Conservation (phyloP, 1,140 invertebrate species). For the Harpegnathos saltator region DNA sequence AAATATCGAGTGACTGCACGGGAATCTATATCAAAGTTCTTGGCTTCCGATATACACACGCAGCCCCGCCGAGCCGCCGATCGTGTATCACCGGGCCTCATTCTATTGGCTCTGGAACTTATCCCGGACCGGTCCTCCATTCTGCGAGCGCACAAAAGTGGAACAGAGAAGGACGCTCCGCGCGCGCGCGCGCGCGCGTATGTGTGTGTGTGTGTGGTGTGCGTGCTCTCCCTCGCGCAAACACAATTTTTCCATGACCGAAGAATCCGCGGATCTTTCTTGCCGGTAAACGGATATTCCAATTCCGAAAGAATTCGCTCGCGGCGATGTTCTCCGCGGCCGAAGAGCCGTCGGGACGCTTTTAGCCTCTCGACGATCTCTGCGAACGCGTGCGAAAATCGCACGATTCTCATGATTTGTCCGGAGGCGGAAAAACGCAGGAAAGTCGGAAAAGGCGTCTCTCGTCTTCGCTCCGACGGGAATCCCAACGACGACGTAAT, state of each 20-base stretch:
- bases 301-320: not conserved
- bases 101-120: constrained; percentile 27
- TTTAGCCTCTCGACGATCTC: no score
- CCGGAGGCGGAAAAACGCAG: no score
- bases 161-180: not conserved
- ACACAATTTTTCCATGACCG: not conserved
- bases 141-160: constrained; percentile 21
- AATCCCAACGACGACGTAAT: no score
- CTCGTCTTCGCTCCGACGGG: no score
- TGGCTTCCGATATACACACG: constrained; percentile 52
- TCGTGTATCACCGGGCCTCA: constrained; percentile 39
- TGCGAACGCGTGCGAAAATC: no score
- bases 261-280: not conserved
- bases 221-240: not conserved
- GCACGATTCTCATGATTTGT: no score
- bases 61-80: constrained; percentile 16
- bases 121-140: constrained; percentile 4
- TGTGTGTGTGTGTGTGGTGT: no score
- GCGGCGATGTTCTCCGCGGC: no score
- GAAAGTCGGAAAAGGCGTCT: not conserved
- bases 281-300: not conserved
- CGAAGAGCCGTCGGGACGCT: no score
- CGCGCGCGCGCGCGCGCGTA: no score
- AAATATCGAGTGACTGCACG: constrained; percentile 72
- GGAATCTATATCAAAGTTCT: constrained; percentile 72